Evolutionary conservation across 2,888 invertebrate species (phyloP).

Genomic region (Chironomus tentans): DNA sequence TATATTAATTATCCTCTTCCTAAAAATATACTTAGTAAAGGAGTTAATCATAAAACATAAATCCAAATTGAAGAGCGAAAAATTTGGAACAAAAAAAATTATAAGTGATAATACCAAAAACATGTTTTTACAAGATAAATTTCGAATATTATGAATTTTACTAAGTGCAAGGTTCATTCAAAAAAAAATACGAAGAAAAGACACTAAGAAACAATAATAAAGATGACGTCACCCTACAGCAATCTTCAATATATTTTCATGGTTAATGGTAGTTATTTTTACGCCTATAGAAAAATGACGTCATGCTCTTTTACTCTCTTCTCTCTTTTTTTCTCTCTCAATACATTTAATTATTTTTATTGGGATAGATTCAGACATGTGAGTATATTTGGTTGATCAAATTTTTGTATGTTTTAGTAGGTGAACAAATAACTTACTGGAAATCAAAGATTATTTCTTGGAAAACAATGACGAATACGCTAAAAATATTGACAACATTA

Average conservation of each 20-base stretch:
- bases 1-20: no score
- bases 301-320: neutral
- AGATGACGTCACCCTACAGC: neutral
- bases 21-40: no score
- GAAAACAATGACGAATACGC: conserved; percentile 4
- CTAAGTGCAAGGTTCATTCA: no score
- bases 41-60: no score
- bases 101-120: neutral
- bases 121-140: neutral
- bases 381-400: no score
- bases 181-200: neutral
- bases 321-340: neutral
- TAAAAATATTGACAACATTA: no score
- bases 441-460: conserved; percentile 3
- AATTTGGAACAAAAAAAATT: neutral
- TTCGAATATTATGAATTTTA: neutral
- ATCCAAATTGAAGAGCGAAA: no score
- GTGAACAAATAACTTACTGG: neutral
- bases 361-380: no score
- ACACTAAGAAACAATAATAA: neutral
- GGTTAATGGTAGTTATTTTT: neutral
- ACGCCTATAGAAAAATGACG: neutral
- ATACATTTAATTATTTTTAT: neutral
- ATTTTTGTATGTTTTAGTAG: no score
- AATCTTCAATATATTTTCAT: neutral